Base-by-base conservation (phyloP, 2,113 vertebrate genomes). In the Tupaia tana region DNA sequence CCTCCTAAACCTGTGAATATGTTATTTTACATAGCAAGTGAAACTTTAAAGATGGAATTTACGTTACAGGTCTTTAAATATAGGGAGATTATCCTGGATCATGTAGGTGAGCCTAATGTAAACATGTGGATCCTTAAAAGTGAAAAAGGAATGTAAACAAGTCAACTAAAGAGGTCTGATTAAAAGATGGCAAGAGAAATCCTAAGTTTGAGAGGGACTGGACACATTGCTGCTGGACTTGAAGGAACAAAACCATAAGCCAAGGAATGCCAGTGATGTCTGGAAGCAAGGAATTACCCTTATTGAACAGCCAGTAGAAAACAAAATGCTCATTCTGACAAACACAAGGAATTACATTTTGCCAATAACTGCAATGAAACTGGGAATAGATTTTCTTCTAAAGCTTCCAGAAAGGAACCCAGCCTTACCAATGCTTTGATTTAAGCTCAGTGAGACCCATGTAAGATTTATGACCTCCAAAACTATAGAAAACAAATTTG, bases 11-110 rank as follows among this genome's bases (percentile, higher is more conserved):
- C 8, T 86, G 24, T 88, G 20, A 84, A 56, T 54, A 61, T 86
- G 54, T 79, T 83, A 56, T 69, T 18, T 83, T 70, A 81, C 58
- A 73, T 83, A 52, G 27, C 52, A 93, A 66, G 8, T 64, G 13
- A 10, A 86, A 75, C 9, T 91, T 54, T 82, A 43, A 61, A 89
- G 64, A 81, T 77, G 16, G n/a, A 89, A 78, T 89, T 66, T 95
- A 78, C 5, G 0, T 77, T 63, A 81, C 77, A 22, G 27, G 34
- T 0, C 73, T 95, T 95, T 73, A 71, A 70, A n/a, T 22, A 81
- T 8, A 75, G 24, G 11, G 25, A 75, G 12, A 77, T 27, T 71
- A n/a, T 67, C 31, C 19, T 86, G 14, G 19, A 58, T 80, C 69
- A 80, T 73, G 16, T 6, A 75, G 2, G 29, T 94, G 12, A 9